phyloP scores from a whole-genome alignment of 2,113 vertebrate genomes.

The Benitochromis conjunctus region DNA sequence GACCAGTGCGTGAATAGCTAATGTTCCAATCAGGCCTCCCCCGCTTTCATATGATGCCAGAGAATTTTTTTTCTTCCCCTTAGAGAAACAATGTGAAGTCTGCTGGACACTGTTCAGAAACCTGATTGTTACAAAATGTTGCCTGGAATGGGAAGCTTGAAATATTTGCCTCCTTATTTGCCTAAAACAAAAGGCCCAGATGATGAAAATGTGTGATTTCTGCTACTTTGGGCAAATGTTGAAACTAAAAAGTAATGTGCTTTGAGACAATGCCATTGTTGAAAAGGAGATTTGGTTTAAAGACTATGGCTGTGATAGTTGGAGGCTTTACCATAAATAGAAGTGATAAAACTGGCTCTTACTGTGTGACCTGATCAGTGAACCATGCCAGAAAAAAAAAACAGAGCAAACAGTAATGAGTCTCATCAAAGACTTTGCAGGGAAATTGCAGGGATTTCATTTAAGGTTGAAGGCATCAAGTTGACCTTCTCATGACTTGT shows the following conservation, averaged over 20 bases:
- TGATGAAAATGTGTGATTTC: conserved; percentile 24
- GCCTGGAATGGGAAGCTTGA: conserved; percentile 4
- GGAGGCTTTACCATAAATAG: conserved; percentile 1
- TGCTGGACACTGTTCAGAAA: neutral
- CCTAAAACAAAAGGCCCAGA: neutral
- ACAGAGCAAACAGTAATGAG: neutral
- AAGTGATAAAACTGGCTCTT: conserved; percentile 1
- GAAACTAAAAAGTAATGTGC: neutral
- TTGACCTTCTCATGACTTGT: conserved; percentile 22
- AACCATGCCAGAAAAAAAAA: neutral
- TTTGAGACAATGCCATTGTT: neutral
- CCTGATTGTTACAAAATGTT: neutral
- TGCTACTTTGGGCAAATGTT: neutral
- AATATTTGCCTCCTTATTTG: neutral
- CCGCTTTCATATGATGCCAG: conserved; percentile 62
- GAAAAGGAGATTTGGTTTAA: neutral
- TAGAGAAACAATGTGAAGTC: conserved; percentile 4
- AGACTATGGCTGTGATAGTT: neutral
- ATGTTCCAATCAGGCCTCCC: conserved; percentile 32
- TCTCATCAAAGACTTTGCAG: neutral
- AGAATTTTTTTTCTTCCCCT: conserved; percentile 16
- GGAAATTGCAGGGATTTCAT: neutral
- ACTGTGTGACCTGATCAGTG: neutral
- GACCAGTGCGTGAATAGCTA: conserved; percentile 52
- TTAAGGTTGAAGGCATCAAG: neutral